A percentile compares a stretch with the other conserved stretches of the same genome.
Evolutionary conservation across 2,888 invertebrate species (phyloP).

Genomic region (Azorinus chamasolen): DNA sequence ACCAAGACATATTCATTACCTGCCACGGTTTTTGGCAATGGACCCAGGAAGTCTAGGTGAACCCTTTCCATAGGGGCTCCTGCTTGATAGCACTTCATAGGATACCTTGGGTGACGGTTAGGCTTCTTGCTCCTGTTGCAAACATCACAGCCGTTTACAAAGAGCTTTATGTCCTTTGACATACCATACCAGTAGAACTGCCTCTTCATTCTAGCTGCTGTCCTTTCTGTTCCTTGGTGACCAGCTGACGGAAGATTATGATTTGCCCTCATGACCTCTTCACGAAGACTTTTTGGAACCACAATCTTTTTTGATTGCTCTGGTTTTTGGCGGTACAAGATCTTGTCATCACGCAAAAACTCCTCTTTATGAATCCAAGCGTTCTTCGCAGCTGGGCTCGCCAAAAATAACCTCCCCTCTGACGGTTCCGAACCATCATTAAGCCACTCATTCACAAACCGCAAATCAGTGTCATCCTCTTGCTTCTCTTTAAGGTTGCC

Average conservation of each 20-base stretch:
- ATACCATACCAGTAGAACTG: constrained; percentile 2
- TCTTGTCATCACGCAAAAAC: neutral
- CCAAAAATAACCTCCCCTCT: neutral
- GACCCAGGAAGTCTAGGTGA: no score
- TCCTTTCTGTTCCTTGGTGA: constrained; percentile 3
- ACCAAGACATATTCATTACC: no score
- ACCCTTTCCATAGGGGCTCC: constrained; percentile 8
- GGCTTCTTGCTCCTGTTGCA: constrained; percentile 10
- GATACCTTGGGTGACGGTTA: neutral
- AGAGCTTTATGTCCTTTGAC: neutral
- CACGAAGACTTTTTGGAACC: neutral
- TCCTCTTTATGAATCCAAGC: neutral
- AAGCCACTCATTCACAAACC: neutral
- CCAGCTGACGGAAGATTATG: constrained; percentile 12
- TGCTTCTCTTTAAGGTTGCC: no score
- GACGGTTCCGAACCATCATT: neutral
- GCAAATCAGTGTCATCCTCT: neutral
- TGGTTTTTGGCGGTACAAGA: neutral
- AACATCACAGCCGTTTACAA: neutral
- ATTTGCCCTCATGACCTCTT: neutral
- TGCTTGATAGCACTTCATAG: neutral
- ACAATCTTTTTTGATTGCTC: neutral
- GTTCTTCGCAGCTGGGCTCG: neutral
- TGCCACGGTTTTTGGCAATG: no score
- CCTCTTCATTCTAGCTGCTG: neutral